Base-by-base conservation (phyloP, 2,888 invertebrate species). In the Cheilosia urbana region DNA sequence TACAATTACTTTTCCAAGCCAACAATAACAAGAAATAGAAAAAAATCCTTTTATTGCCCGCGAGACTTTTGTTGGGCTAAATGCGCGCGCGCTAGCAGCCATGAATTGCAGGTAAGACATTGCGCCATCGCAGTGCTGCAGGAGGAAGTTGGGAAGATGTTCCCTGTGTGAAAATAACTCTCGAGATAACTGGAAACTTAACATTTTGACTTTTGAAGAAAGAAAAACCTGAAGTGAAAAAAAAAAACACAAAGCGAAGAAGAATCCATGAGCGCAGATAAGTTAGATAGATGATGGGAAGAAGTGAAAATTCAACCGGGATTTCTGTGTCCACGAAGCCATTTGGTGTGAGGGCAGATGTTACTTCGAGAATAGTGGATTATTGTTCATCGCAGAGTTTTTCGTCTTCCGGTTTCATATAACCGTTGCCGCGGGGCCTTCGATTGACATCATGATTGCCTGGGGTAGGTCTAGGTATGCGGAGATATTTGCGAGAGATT, bases 1-100 rank as follows among this genome's bases (percentile, higher is more conserved):
- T 87, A 82, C 85, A 87, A 87, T 87, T 87, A 82, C 77, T 87
- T 77, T 85, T 87, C 76, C 76, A 60, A 84, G 53, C 69, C 63
- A 73, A 73, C 81, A 77, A 71, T 62, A 82, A 71, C 79, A 63
- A 83, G 34, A 58, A 79, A 69, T 49, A 21, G 60, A 42, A 45
- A 71, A 58, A 45, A 76, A 76, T 85, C 81, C 81, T 85, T 85
- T 81, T 81, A 81, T 85, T 81, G 72, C 75, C 53, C 17, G 75
- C 63, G 45, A 58, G 69, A 69, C 75, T 71, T 69, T 73, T 69
- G 80, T 71, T 79, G 15, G 69, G 79, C 47, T 79, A 65, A 66
- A 71, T 53, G 69, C 7, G 51, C 51, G 51, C 51, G n/a, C 45
- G 45, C 45, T 17, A 17, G 45, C 49, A 77, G 62, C 68, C 27